These are phyloP conservation scores for Argyrosomus japonicus DNA, from an alignment of 2,113 vertebrate species.

Conservation along the genomic window DNA sequence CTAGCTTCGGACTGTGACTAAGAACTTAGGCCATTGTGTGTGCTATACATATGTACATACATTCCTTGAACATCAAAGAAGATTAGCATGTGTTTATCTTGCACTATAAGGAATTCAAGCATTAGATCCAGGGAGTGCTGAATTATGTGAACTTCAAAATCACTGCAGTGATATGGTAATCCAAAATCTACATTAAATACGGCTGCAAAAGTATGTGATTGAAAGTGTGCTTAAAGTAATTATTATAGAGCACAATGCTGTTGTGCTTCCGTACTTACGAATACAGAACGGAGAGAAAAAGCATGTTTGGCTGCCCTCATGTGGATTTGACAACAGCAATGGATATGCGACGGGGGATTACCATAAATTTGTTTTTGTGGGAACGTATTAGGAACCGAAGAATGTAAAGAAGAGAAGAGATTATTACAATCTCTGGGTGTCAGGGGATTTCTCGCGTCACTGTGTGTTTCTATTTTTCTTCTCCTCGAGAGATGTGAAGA, in stretches of 20 bases:
- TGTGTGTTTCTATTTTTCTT: constrained; percentile 66
- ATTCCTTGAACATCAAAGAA: constrained; percentile 58
- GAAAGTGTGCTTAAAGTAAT: constrained; percentile 71
- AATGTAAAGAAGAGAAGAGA: constrained; percentile 76
- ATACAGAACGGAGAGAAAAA: constrained; percentile 52
- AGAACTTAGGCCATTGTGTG: constrained; percentile 23
- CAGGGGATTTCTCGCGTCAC: constrained; percentile 71
- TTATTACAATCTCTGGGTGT: constrained; percentile 76
- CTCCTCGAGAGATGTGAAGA: constrained; percentile 48
- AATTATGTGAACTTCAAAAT: constrained; percentile 64
- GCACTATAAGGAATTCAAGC: constrained; percentile 30
- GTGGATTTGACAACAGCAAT: constrained; percentile 76
- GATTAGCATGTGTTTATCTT: constrained; percentile 67
- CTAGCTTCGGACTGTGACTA: constrained; percentile 28
- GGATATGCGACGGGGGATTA: constrained; percentile 68
- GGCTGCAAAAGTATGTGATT: constrained; percentile 55
- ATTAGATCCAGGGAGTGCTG: constrained; percentile 48
- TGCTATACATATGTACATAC: constrained; percentile 50
- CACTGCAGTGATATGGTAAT: constrained; percentile 64
- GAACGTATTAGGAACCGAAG: constrained; percentile 66
- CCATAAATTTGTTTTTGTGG: constrained; percentile 79
- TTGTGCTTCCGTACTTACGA: constrained; percentile 41
- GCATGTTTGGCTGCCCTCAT: constrained; percentile 74
- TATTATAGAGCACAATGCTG: constrained; percentile 68
- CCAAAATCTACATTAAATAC: constrained; percentile 51